These are phyloP conservation scores for Platerodrilus igneus DNA, from an alignment of 2,888 invertebrate genomes.

Conservation along the genomic window DNA sequence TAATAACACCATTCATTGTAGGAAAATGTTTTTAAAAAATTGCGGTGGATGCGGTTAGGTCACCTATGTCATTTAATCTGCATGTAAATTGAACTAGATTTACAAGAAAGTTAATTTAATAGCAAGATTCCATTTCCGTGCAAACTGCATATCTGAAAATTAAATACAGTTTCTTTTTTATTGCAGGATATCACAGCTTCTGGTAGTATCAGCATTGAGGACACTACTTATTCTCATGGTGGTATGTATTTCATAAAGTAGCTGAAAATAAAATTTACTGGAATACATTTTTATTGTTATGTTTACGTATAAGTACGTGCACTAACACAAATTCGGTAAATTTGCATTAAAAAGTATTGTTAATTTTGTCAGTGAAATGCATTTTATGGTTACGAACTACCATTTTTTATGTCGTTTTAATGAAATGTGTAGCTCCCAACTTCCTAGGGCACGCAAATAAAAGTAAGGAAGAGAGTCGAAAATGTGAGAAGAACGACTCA, in stretches of 20 bases:
- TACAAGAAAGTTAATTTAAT: conserved; percentile 11
- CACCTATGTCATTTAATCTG: conserved; percentile 19
- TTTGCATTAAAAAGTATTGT: too few relatives aligned
- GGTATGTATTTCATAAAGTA: conserved; percentile 28
- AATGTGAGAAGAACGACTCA: too few relatives aligned
- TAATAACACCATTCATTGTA: neutral
- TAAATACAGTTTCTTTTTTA: conserved; percentile 16
- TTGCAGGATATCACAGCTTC: conserved; percentile 37
- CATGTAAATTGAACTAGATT: conserved; percentile 16
- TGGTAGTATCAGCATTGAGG: conserved; percentile 30
- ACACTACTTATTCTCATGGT: conserved; percentile 33
- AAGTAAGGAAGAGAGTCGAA: too few relatives aligned
- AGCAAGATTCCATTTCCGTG: conserved; percentile 12
- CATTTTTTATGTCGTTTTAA: too few relatives aligned
- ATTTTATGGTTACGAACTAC: too few relatives aligned
- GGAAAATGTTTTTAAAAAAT: conserved; percentile 12
- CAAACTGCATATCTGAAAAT: conserved; percentile 11
- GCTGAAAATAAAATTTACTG: too few relatives aligned
- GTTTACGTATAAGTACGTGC: too few relatives aligned
- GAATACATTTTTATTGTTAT: too few relatives aligned
- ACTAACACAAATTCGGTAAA: too few relatives aligned
- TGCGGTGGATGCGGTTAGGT: conserved; percentile 22
- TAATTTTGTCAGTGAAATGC: too few relatives aligned
- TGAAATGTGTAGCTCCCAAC: too few relatives aligned
- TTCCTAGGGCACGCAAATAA: too few relatives aligned